Evolutionary conservation across 2,888 invertebrate genomes (phyloP), one percentile per base, ranked within the genome.

Genomic region (Sicus ferrugineus): DNA sequence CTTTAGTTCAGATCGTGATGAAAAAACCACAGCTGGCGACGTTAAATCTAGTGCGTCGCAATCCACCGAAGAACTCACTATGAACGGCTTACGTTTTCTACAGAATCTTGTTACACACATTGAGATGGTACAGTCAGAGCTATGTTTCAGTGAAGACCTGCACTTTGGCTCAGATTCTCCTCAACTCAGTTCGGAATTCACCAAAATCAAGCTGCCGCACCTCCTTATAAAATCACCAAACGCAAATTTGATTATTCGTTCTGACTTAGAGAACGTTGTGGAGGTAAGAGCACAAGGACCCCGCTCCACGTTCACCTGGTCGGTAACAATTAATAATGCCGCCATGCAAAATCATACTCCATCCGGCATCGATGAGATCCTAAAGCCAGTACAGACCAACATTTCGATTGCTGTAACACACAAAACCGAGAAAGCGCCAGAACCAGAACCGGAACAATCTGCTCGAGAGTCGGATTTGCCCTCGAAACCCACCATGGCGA

Each of bases 1-100:
- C 64, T 78, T 80, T 2, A 85, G 85, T 62, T 85, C 85, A 0
- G 86, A 86, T 52, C 81, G 82, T 1, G 85, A 83, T 52, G 84
- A 84, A 50, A 80, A 79, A 71, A 46, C 48, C 14, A 34, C 42
- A 4, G 23, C 56, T 2, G 1, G 30, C 59, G 70, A 34, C 61
- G 70, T 21, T 65, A 52, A n/a, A 52, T 21, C 50, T 21, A 11
- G 19, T n/a, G 63, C 11, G 30, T 38, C 23, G 5, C 38, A 52
- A 26, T 11, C 50, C 7, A 42, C 2, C 4, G 63, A 48, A 42
- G 21, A 19, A 16, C 19, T 16, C 2, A 34, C 68, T 9, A 31
- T 42, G 3, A 4, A 54, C 7, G 21, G 30, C 19, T 59, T 67
- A 42, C 46, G 52, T 19, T 14, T 59, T 11, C 11, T 62, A 23